Percentiles rank a stretch among this genome's conserved stretches.
phyloP scores from a whole-genome alignment of 2,113 vertebrate genomes.

The Chitala chitala region DNA sequence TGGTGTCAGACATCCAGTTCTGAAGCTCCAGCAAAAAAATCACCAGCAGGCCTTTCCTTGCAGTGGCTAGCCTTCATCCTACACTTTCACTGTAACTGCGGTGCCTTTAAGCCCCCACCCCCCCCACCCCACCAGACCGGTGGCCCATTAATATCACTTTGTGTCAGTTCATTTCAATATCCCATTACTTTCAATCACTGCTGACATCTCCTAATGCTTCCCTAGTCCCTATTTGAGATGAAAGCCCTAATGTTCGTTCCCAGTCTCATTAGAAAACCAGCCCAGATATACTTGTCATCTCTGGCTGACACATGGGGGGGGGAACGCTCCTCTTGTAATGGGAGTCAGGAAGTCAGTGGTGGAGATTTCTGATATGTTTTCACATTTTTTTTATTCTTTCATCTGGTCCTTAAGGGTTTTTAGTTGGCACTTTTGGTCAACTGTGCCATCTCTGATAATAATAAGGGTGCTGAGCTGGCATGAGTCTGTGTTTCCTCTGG shows the following conservation, averaged over 20 bases:
- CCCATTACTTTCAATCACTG: conserved; percentile 52
- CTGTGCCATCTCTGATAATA: no score
- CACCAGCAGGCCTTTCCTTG: no score
- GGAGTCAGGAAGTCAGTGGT: conserved; percentile 47
- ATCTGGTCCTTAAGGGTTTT: conserved; percentile 1
- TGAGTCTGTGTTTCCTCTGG: no score
- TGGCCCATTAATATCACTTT: conserved; percentile 57
- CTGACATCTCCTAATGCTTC: conserved; percentile 39
- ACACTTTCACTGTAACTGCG: background rate
- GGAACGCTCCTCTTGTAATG: conserved; percentile 49
- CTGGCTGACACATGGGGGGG: conserved; percentile 44
- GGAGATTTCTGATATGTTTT: conserved; percentile 29
- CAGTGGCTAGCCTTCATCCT: background rate
- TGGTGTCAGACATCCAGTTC: background rate
- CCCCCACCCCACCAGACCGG: conserved; percentile 24
- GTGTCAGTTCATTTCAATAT: conserved; percentile 53
- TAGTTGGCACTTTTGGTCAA: background rate
- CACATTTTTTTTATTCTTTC: conserved; percentile 38
- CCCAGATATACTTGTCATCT: conserved; percentile 55
- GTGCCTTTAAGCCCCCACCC: background rate
- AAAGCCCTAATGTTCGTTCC: conserved; percentile 53
- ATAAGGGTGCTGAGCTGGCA: no score
- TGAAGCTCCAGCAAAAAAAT: background rate
- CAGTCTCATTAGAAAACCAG: conserved; percentile 53
- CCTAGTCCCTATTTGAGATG: conserved; percentile 43